Conservation (phyloP, 2,888 invertebrate species). For the Drosophila trichaetosa region DNA sequence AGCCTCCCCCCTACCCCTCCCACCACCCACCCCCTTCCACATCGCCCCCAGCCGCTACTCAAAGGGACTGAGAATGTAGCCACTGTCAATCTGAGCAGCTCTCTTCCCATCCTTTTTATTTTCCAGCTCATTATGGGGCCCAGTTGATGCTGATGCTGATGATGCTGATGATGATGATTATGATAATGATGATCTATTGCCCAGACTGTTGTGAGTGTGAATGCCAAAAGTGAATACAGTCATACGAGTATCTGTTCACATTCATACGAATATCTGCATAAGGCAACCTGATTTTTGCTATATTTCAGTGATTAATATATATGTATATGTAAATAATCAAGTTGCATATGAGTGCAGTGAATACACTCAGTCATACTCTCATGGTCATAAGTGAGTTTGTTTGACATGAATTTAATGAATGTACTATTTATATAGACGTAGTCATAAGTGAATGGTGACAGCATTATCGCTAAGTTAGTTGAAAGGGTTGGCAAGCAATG, state of each 20-base stretch:
- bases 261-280: not conserved
- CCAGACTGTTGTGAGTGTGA: conserved; percentile 10
- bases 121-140: conserved; percentile 24
- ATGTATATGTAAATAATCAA: too few relatives aligned
- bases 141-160: conserved; percentile 20
- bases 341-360: not conserved
- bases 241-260: not conserved
- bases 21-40: not conserved
- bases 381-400: not conserved
- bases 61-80: conserved; percentile 25
- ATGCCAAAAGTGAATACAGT: conserved; percentile 7
- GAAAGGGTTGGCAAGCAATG: conserved; percentile 1
- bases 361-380: not conserved
- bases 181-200: not conserved
- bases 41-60: not conserved
- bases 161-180: conserved; percentile 7
- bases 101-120: conserved; percentile 16
- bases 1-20: not conserved
- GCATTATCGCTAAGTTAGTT: not conserved
- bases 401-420: not conserved
- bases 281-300: not conserved
- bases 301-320: not conserved
- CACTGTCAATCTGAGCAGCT: conserved; percentile 51
- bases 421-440: not conserved
- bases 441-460: not conserved